Percentiles rank a stretch among this genome's conserved stretches.
Evolutionary conservation across 2,797 vertebrate species (phyloP).

Genomic region (Tadarida brasiliensis): DNA sequence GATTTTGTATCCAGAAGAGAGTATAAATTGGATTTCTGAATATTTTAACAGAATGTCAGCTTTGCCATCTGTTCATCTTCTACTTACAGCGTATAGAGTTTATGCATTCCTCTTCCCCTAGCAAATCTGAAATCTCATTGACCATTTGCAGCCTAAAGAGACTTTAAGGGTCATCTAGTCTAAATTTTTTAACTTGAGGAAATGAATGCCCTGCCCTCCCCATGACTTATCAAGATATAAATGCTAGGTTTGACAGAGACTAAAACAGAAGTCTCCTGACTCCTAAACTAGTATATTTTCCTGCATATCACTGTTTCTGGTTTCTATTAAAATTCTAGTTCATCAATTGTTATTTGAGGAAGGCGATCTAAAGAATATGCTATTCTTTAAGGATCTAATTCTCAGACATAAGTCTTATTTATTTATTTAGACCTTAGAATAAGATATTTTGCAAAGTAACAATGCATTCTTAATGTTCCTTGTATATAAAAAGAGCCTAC

Average conservation of each 20-base stretch:
- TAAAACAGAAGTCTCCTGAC: neutral
- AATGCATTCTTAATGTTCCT: neutral
- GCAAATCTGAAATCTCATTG: neutral
- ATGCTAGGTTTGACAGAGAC: neutral
- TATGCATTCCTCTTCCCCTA: neutral
- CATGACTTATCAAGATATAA: neutral
- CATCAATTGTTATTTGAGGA: neutral
- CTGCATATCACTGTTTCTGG: neutral
- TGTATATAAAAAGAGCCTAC: neutral
- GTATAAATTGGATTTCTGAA: neutral
- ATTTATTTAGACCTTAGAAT: neutral
- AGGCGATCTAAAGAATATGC: neutral
- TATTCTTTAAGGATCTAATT: neutral
- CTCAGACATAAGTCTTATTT: neutral
- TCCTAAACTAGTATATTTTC: neutral
- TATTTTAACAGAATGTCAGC: conserved; percentile 1
- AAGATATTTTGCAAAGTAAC: neutral
- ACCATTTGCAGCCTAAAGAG: neutral
- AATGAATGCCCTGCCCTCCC: neutral
- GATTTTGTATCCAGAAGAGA: neutral
- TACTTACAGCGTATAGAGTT: neutral
- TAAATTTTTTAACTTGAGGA: neutral
- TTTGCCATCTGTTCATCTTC: neutral
- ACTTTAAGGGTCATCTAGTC: neutral
- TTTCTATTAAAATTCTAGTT: neutral